phyloP scores from a whole-genome alignment of 2,797 vertebrate species.

The Pseudotriccus pelzelni region DNA sequence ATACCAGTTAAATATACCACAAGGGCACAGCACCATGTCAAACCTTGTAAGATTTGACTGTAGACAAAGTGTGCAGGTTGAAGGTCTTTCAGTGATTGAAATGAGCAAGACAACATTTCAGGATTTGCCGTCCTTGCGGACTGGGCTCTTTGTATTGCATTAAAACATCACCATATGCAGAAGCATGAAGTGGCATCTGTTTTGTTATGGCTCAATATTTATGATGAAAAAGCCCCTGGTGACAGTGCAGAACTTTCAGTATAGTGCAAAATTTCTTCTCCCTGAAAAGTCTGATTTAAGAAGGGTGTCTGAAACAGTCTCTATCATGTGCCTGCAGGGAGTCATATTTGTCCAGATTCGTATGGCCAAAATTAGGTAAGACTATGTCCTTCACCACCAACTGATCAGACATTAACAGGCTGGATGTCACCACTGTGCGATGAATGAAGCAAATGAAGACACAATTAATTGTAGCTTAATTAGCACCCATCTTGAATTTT shows the following conservation, averaged over 20 bases:
- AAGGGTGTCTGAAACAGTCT: neutral
- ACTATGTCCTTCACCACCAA: neutral
- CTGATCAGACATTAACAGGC: neutral
- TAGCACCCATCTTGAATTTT: neutral
- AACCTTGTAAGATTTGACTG: neutral
- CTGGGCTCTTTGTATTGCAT: neutral
- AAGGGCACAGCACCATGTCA: accelerated
- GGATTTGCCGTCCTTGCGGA: neutral
- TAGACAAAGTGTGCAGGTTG: neutral
- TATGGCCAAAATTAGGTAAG: neutral
- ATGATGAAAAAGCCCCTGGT: neutral
- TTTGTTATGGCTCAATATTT: neutral
- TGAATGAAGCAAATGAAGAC: neutral
- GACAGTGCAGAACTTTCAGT: neutral
- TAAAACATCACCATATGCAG: neutral
- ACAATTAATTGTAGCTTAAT: neutral
- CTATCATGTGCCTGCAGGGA: neutral
- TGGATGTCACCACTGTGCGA: neutral
- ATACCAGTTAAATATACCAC: neutral
- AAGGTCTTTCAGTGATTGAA: neutral
- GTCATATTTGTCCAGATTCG: neutral
- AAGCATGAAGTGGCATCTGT: neutral
- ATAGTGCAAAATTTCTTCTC: neutral
- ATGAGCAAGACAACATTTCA: neutral
- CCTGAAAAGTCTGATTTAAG: neutral